Percentiles rank a stretch among this genome's conserved stretches.
Evolutionary conservation across 2,113 vertebrate species (phyloP).

Genomic region (Tapirus terrestris): DNA sequence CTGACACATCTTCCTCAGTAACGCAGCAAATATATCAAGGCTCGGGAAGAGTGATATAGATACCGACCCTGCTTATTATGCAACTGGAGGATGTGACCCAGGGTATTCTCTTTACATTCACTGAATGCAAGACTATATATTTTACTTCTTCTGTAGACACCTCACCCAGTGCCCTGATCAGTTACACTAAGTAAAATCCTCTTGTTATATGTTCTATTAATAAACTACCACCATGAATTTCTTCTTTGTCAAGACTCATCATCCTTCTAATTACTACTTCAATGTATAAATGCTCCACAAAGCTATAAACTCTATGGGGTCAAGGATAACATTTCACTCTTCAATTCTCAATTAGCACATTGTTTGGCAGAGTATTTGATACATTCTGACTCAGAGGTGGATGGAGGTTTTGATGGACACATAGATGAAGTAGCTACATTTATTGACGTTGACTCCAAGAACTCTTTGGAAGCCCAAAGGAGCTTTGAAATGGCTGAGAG

Average conservation of each 20-base stretch:
- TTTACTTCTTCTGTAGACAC: background rate
- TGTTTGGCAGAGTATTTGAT: background rate
- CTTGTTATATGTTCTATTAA: background rate
- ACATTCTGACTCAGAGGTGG: background rate
- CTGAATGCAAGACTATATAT: background rate
- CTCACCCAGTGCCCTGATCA: background rate
- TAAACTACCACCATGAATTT: background rate
- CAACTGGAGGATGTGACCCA: background rate
- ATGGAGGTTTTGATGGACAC: background rate
- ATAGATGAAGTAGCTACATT: background rate
- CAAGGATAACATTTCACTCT: background rate
- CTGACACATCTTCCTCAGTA: background rate
- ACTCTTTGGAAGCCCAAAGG: background rate
- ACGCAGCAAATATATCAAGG: background rate
- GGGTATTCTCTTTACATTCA: background rate
- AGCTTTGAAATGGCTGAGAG: background rate
- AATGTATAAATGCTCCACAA: background rate
- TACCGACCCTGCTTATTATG: background rate
- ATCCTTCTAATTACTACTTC: background rate
- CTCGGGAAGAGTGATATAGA: background rate
- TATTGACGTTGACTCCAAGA: background rate
- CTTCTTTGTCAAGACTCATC: background rate
- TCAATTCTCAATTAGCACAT: background rate
- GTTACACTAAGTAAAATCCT: background rate
- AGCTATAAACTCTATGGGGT: background rate